Percentiles rank a stretch among this genome's conserved stretches.
Conservation (phyloP, 64 coral and sea anemone species). For the Cladopsammia gracilis region DNA sequence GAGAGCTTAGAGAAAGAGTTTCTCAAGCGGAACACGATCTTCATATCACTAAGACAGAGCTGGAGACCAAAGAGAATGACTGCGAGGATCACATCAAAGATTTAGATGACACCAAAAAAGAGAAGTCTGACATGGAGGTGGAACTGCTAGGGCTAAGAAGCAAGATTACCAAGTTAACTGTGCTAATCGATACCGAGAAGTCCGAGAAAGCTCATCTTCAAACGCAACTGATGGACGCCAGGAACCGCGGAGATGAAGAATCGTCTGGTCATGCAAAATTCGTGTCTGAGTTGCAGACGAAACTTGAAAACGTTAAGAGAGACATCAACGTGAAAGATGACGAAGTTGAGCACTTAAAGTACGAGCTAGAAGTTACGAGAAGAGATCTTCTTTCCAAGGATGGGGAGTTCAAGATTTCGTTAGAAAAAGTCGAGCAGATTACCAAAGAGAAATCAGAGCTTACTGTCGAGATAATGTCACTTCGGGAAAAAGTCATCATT, state of each 20-base stretch:
- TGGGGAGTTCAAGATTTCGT: conserved; percentile 67
- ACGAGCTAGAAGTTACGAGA: conserved; percentile 67
- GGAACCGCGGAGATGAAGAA: conserved; percentile 79
- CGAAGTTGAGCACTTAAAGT: conserved; percentile 82
- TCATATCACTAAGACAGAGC: conserved; percentile 65
- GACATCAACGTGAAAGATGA: conserved; percentile 81
- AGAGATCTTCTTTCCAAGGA: conserved; percentile 85
- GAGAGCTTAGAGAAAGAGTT: conserved; percentile 69
- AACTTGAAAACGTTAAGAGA: conserved; percentile 77
- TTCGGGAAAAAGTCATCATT: conserved; percentile 80
- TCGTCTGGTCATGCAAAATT: conserved; percentile 68
- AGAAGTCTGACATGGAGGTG: conserved; percentile 84
- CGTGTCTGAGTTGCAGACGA: conserved; percentile 79
- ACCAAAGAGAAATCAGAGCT: conserved; percentile 85
- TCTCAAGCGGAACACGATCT: conserved; percentile 68
- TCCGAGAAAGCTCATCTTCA: conserved; percentile 68
- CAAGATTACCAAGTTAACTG: conserved; percentile 73
- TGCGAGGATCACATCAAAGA: conserved; percentile 63
- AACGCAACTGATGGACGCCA: conserved; percentile 72
- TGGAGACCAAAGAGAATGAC: conserved; percentile 78
- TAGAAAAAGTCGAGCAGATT: conserved; percentile 85
- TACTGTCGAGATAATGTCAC: conserved; percentile 85
- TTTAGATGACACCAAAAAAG: conserved; percentile 71
- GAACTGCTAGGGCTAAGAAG: conserved; percentile 66
- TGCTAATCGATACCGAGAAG: conserved; percentile 70